phyloP scores from a whole-genome alignment of 2,888 invertebrate species.

The Acleris emargana region DNA sequence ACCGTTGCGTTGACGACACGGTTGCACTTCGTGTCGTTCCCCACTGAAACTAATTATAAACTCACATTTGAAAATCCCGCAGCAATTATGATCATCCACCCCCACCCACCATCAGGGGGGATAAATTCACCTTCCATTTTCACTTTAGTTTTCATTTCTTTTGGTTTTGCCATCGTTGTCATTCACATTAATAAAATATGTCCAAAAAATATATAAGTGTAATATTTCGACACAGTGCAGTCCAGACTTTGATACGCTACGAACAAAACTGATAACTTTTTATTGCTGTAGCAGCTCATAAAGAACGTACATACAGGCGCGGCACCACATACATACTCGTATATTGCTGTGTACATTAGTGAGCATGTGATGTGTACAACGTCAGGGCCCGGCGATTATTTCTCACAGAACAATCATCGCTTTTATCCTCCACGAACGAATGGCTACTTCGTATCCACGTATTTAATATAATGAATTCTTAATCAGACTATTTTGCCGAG shows the following conservation, averaged over 20 bases:
- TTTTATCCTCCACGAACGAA: neutral
- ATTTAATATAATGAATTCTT: too few relatives aligned
- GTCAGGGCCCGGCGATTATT: neutral
- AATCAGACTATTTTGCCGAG: too few relatives aligned
- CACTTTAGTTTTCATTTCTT: constrained; percentile 59
- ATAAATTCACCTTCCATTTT: constrained; percentile 83
- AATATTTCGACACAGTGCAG: constrained; percentile 39
- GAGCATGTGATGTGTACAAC: constrained; percentile 3
- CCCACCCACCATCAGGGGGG: constrained; percentile 91
- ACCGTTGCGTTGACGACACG: neutral
- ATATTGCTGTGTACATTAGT: constrained; percentile 10
- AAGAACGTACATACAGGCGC: constrained; percentile 11
- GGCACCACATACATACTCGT: neutral
- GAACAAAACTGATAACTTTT: constrained; percentile 54
- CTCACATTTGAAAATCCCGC: constrained; percentile 89
- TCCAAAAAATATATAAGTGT: constrained; percentile 31
- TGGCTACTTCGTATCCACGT: neutral
- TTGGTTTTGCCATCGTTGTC: constrained; percentile 55
- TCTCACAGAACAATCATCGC: neutral
- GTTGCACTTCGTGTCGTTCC: neutral
- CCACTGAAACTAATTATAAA: constrained; percentile 42
- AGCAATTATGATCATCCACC: constrained; percentile 89
- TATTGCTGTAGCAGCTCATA: constrained; percentile 29
- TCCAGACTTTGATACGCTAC: constrained; percentile 42
- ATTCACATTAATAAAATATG: constrained; percentile 10